phyloP scores from a whole-genome alignment of 1,140 invertebrate species.

The Caerostris extrusa region DNA sequence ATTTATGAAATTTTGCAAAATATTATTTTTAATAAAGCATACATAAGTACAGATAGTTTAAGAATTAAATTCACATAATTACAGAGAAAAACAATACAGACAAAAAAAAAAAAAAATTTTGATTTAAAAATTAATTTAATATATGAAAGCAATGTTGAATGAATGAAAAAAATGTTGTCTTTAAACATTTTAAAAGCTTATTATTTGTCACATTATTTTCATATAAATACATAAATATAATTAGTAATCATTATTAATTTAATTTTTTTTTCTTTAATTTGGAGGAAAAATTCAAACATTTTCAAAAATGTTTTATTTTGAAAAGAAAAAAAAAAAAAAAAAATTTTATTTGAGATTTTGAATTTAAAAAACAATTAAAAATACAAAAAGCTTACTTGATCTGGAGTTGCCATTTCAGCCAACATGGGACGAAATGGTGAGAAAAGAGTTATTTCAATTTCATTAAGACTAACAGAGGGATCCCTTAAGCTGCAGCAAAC shows the following conservation, averaged over 20 bases:
- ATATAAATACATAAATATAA: neutral
- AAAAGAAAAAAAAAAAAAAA: neutral
- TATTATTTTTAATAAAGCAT: no score
- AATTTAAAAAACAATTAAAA: neutral
- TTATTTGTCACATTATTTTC: no score
- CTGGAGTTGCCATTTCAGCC: constrained; percentile 88
- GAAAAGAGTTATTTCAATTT: constrained; percentile 89
- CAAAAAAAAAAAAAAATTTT: no score
- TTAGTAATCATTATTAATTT: neutral
- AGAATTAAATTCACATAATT: no score
- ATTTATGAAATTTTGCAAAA: no score
- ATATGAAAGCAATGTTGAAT: no score
- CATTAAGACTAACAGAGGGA: constrained; percentile 84
- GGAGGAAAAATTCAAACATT: no score
- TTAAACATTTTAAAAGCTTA: no score
- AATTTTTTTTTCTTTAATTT: neutral
- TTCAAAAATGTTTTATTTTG: neutral
- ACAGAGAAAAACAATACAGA: no score
- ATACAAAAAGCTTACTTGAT: constrained; percentile 83
- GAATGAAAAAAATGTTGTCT: no score
- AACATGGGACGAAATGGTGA: constrained; percentile 93
- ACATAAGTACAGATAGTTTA: no score
- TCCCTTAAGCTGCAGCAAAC: constrained; percentile 88
- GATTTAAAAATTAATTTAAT: no score
- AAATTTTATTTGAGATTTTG: neutral